Evolutionary conservation across 92 coral and sea anemone genomes (phyloP).

Genomic region (Paramuricea clavata): DNA sequence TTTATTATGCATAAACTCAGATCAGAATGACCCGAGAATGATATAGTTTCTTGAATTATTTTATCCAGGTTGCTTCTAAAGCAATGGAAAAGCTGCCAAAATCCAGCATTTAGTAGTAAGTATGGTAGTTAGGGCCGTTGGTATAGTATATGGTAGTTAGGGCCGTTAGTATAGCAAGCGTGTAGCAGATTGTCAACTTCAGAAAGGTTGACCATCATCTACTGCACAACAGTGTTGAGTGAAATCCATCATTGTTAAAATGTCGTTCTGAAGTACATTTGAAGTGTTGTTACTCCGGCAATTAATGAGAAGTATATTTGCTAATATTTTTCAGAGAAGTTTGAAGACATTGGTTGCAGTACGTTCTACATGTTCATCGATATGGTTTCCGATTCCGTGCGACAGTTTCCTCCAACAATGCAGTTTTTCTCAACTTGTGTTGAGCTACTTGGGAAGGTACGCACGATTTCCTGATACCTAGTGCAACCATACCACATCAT

Average conservation of each 20-base stretch:
- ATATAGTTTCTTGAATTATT: no score
- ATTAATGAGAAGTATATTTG: neutral
- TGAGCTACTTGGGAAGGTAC: slow-evolving; percentile 96
- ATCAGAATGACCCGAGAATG: no score
- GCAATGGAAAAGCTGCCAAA: slow-evolving; percentile 48
- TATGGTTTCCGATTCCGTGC: slow-evolving; percentile 78
- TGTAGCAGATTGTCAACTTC: neutral
- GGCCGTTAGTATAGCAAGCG: neutral
- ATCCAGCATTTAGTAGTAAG: slow-evolving; percentile 33
- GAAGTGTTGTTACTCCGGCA: no score
- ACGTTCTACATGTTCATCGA: slow-evolving; percentile 88
- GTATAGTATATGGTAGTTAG: neutral
- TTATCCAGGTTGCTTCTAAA: slow-evolving; percentile 30
- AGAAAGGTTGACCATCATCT: neutral
- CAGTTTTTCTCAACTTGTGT: slow-evolving; percentile 97
- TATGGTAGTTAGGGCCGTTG: neutral
- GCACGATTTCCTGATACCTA: neutral
- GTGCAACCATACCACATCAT: neutral
- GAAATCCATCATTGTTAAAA: neutral
- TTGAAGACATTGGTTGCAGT: slow-evolving; percentile 84
- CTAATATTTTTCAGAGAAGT: slow-evolving; percentile 58
- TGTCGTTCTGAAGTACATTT: no score
- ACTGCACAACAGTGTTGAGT: neutral
- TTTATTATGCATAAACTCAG: no score
- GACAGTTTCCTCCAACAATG: slow-evolving; percentile 86